Conservation (phyloP, 2,797 vertebrate genomes). For the Takifugu ocellatus region DNA sequence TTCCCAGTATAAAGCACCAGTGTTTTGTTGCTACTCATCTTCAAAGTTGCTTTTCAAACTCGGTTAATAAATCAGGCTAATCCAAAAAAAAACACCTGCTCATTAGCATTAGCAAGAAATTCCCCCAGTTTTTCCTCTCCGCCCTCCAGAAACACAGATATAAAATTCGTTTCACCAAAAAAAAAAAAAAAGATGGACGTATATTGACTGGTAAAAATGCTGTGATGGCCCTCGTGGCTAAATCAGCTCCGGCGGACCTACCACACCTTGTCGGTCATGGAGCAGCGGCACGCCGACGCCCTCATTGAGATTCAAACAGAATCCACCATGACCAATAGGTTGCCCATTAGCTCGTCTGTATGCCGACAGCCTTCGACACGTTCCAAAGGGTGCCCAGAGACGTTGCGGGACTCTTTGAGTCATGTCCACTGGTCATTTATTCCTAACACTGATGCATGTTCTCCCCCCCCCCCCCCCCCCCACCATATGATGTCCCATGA, state of each 20-base stretch:
- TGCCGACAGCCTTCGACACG: conserved; percentile 63
- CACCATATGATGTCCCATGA: conserved; percentile 68
- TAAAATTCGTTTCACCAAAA: conserved; percentile 28
- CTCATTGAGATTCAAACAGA: conserved; percentile 75
- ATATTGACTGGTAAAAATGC: conserved; percentile 62
- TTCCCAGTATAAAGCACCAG: conserved; percentile 61
- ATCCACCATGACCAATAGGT: conserved; percentile 74
- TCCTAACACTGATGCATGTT: conserved; percentile 66
- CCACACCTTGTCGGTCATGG: conserved; percentile 74
- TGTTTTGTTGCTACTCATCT: conserved; percentile 32
- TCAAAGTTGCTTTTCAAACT: not conserved
- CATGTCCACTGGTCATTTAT: conserved; percentile 73
- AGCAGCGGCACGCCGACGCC: conserved; percentile 58
- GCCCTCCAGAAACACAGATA: conserved; percentile 43
- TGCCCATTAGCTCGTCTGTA: conserved; percentile 75
- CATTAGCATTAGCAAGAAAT: too few species aligned
- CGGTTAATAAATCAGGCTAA: too few species aligned
- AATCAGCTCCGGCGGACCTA: conserved; percentile 69
- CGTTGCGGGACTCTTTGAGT: conserved; percentile 57
- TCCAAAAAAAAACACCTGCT: too few species aligned
- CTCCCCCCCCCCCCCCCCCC: conserved; percentile 40
- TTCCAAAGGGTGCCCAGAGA: conserved; percentile 70
- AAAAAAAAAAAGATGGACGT: conserved; percentile 41
- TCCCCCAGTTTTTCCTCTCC: conserved; percentile 28
- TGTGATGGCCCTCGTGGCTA: conserved; percentile 62